Base-by-base conservation (phyloP, 2,888 invertebrate genomes). In the Scaptomyza reducta region DNA sequence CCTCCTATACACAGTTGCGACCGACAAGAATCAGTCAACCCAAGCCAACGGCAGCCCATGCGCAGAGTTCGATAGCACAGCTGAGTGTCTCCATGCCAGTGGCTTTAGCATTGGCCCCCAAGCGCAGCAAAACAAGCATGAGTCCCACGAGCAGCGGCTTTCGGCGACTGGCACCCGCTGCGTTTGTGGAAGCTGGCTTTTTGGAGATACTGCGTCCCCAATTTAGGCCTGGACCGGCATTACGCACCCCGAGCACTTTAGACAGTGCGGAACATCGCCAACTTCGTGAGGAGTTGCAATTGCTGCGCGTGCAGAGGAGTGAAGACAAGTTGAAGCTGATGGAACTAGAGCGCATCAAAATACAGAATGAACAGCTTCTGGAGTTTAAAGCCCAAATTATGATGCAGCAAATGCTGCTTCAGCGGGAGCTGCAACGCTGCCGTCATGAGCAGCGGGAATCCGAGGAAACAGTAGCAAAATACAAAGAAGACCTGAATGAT, bases 401-500 rank as follows among this genome's bases (percentile, higher is more conserved):
- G 38, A 38, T 14, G 38, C 38, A 38, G 2, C 14, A 38, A 3
- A 9, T 38, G 9, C 14, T 38, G 9, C 38, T 38, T n/a, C 38
- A 38, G n/a, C 92, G 96, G 38, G 98, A 99, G 80, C 90, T 99
- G 66, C 96, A 96, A 92, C 93, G 95, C 46, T 95, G 97, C 0
- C 96, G 96, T 74, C 96, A 96, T 87, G 98, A 98, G 90, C 94
- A 96, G 0, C 95, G 96, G 44, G 98, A 98, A 73, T 95, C 96
- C 0, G 94, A 96, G 69, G 97, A 97, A 79, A 96, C 96, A 0
- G 94, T 95, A 66, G 96, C 97, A 66, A 93, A 93, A 2, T 98
- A 97, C 91, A 96, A 96, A 55, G 97, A 99, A 50, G 99, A 99
- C 91, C 96, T 98, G 90, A 95, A 97, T 0, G 98, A 98, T 87